Percentiles rank a stretch among this genome's conserved stretches.
Evolutionary conservation across 1,140 invertebrate genomes (phyloP).

Genomic region (Zaprionus vittiger): DNA sequence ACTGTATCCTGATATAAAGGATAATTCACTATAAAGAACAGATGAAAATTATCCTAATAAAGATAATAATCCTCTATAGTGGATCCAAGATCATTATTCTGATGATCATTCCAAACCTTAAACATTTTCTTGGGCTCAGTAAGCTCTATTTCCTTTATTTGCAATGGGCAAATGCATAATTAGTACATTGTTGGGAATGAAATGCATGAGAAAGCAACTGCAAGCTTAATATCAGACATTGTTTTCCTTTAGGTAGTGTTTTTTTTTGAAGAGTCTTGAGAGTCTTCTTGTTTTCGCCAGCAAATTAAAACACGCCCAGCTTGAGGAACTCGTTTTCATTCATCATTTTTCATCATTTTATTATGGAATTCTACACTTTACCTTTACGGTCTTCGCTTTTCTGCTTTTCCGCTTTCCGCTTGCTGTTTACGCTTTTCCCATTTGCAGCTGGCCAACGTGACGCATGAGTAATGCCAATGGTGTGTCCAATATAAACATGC

Average conservation of each 20-base stretch:
- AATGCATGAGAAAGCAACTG: constrained; percentile 60
- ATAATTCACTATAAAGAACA: too few relatives aligned
- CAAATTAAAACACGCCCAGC: constrained; percentile 68
- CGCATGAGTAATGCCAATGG: constrained; percentile 63
- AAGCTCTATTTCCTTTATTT: background rate
- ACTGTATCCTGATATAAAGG: too few relatives aligned
- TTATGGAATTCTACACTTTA: constrained; percentile 42
- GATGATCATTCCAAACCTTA: too few relatives aligned
- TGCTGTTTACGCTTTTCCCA: constrained; percentile 27
- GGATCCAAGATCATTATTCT: too few relatives aligned
- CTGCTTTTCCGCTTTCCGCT: constrained; percentile 20
- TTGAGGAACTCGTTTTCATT: constrained; percentile 63
- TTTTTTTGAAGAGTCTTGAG: constrained; percentile 10
- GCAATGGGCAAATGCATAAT: background rate
- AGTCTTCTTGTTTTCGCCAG: background rate
- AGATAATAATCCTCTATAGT: too few relatives aligned
- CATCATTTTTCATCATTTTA: constrained; percentile 77
- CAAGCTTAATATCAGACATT: background rate
- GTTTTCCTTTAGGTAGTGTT: constrained; percentile 15
- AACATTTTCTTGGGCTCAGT: background rate
- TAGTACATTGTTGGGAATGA: constrained; percentile 31
- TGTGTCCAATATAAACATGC: constrained; percentile 51
- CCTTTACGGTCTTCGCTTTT: constrained; percentile 11
- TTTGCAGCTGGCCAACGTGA: constrained; percentile 56
- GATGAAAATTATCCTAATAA: too few relatives aligned